Base-by-base conservation (phyloP, 1,140 invertebrate species). In the Drosophila fuyamai region DNA sequence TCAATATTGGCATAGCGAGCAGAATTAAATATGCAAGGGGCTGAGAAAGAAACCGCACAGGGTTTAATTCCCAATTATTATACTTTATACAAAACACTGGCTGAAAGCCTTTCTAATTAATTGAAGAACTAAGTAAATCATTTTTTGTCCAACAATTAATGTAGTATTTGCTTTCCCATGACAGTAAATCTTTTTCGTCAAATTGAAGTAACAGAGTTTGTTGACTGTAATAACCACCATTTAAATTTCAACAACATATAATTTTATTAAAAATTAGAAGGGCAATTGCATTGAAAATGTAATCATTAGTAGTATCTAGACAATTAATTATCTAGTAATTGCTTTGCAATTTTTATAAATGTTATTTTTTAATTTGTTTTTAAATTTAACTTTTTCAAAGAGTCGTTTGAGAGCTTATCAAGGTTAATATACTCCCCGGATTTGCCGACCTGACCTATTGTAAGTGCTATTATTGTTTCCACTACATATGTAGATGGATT, bases 401-500 rank as follows among this genome's bases (percentile, higher is more conserved):
- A 51, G 4, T 10, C 8, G 4, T 10, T 47, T 5, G 12, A n/a
- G 32, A 41, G 54, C 55, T 40, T 36, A 59, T 59, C 13, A 65
- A 65, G 57, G 56, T 61, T 65, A 65, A 65, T 61, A 23, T 16
- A 65, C 61, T 65, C 32, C 29, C 14, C 18, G 18, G 0, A 8
- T 61, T 63, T 8, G n/a, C 0, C 14, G 18, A 23, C 10, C 53
- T 18, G 13, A 48, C 51, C 41, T 35, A 23, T 47, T 27, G 56
- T 51, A 38, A 48, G 53, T 61, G 56, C 36, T 74, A 74, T 54
- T 71, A 71, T 73, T 73, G 55, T 63, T 63, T 63, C 35, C 50
- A 70, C 66, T 63, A 56, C 66, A 70, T 67, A 71, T 68, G 47
- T 53, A 68, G 63, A 68, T 76, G 38, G 59, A 55, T 67, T 50